Base-by-base conservation (phyloP, 2,888 invertebrate genomes). In the Mythimna impura region DNA sequence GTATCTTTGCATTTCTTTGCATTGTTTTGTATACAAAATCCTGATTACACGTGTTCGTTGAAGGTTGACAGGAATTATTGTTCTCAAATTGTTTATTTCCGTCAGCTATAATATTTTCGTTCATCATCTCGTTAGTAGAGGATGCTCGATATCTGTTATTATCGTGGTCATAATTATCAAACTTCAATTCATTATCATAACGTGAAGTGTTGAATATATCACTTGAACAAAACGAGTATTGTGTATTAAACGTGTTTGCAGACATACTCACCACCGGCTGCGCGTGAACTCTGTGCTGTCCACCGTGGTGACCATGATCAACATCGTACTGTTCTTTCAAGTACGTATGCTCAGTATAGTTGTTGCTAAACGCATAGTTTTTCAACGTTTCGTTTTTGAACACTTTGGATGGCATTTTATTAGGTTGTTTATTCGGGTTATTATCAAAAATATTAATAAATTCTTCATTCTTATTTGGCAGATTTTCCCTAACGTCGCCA, bases 41-140 rank as follows among this genome's bases (percentile, higher is more conserved):
- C 73, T 91, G 88, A 60, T 89, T 90, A 58, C 88, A 89, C 40
- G 85, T 79, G 62, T 87, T 89, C 1, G 80, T 22, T 25, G 88
- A 77, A 0, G 93, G 92, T 12, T 91, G 90, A 61, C 92, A 93
- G 64, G 91, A 91, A 0, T 93, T 93, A 0, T 87, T 83, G 85
- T 93, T 93, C 43, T 93, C 92, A 22, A 85, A 84, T 69, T 80
- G 76, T 65, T 76, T 82, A 50, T 86, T 83, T 58, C 70, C 61
- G 9, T 73, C 55, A 54, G 7, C n/a, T 58, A 14, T 14, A 36
- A 50, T 22, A 55, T 71, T 25, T 25, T 72, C 58, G 9, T 25
- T 67, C 20, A 60, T 25, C 22, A n/a, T 69, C 20, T 66, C 60
- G 25, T 71, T 64, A 54, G 36, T 57, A 22, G 57, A 43, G n/a